A percentile compares a stretch with the other conserved stretches of the same genome.
These are phyloP conservation scores for Melanerpes formicivorus DNA, from an alignment of 2,113 vertebrate species.

Conservation along the genomic window DNA sequence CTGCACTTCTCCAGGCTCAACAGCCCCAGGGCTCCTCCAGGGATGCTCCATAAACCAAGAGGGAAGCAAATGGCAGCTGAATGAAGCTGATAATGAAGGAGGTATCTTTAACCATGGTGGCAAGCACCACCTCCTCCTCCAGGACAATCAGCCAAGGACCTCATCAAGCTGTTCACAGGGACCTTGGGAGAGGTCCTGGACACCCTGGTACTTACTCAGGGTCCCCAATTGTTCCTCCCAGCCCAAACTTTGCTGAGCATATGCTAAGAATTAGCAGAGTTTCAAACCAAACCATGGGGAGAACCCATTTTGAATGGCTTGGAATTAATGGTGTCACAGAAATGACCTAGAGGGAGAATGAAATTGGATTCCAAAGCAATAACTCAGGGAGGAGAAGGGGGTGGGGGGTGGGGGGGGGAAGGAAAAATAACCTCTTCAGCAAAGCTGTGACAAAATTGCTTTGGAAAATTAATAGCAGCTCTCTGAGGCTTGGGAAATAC, in stretches of 20 bases:
- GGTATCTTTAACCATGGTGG: neutral
- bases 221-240: neutral
- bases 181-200: neutral
- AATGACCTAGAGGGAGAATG: neutral
- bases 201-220: neutral
- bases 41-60: too few relatives aligned
- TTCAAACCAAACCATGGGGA: slow-evolving; percentile 16
- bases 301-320: neutral
- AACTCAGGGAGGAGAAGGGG: neutral
- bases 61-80: neutral
- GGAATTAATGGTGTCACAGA: neutral
- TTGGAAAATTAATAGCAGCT: neutral
- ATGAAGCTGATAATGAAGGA: neutral
- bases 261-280: slow-evolving; percentile 29
- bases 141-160: neutral
- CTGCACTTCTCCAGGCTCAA: too few relatives aligned
- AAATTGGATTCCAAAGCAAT: neutral
- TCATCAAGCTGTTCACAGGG: neutral
- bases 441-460: neutral
- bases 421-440: neutral
- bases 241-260: neutral
- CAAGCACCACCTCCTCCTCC: neutral
- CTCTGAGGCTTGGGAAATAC: neutral
- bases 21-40: too few relatives aligned
- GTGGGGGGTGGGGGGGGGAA: too few relatives aligned